phyloP scores from a whole-genome alignment of 2,888 invertebrate species.

The Microctonus brassicae region DNA sequence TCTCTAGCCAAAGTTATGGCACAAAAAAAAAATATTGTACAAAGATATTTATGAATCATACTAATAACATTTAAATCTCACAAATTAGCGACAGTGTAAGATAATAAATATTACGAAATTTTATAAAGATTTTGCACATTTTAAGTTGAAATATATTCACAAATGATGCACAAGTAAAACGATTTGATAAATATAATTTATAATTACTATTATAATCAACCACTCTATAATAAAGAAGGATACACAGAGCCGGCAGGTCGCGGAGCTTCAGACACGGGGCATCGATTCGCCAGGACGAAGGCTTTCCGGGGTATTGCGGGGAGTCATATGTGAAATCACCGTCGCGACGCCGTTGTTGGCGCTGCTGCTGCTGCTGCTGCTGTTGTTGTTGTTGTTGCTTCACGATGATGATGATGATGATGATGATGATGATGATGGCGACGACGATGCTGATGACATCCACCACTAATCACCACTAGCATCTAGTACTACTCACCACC shows the following conservation, averaged over 20 bases:
- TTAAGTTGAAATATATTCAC: too few relatives aligned
- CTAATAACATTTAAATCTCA: too few relatives aligned
- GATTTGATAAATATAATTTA: too few relatives aligned
- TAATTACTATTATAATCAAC: too few relatives aligned
- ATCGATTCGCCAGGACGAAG: constrained; percentile 65
- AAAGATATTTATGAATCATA: too few relatives aligned
- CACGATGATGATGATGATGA: constrained; percentile 25
- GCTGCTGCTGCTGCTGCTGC: constrained; percentile 47
- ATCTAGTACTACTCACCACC: constrained; percentile 11
- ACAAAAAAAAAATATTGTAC: too few relatives aligned
- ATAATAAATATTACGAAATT: too few relatives aligned
- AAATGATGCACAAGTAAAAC: too few relatives aligned
- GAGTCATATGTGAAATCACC: constrained; percentile 43
- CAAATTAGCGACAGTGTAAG: too few relatives aligned
- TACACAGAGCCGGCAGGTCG: constrained; percentile 46
- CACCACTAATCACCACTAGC: constrained; percentile 22
- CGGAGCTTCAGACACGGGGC: constrained; percentile 54
- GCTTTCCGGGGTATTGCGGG: constrained; percentile 53
- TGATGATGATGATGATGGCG: constrained; percentile 25
- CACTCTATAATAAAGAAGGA: constrained; percentile 6
- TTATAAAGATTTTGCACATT: too few relatives aligned
- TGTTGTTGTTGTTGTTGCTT: too few relatives aligned
- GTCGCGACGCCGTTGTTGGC: constrained; percentile 43
- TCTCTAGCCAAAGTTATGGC: too few relatives aligned
- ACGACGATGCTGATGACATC: constrained; percentile 19